Conservation (phyloP, 2,113 vertebrate species). For the Amphilophus citrinellus region DNA sequence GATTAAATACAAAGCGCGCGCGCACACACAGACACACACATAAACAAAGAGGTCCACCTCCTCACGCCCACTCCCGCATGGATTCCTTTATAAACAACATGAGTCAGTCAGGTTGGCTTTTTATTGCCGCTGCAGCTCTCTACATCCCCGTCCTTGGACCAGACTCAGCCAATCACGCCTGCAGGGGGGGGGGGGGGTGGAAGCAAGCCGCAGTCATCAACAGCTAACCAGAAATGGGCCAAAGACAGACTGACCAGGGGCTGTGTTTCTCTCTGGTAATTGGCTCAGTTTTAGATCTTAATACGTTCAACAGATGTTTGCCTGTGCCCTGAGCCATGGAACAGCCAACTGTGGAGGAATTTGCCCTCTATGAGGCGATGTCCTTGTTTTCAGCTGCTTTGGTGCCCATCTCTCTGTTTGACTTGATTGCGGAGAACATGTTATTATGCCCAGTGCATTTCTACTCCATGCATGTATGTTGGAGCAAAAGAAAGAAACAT, state of each 20-base stretch:
- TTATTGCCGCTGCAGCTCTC: slow-evolving; percentile 58
- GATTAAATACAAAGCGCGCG: slow-evolving; percentile 60
- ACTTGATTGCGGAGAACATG: slow-evolving; percentile 27
- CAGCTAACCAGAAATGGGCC: slow-evolving; percentile 59
- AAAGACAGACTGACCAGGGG: slow-evolving; percentile 64
- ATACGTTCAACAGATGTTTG: slow-evolving; percentile 75
- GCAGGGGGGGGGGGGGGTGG: slow-evolving; percentile 48
- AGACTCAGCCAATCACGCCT: slow-evolving; percentile 58
- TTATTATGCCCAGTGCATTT: slow-evolving; percentile 4
- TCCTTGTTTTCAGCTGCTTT: slow-evolving; percentile 57
- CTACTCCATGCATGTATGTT: background rate
- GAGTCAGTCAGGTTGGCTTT: slow-evolving; percentile 74
- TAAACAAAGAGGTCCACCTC: slow-evolving; percentile 79
- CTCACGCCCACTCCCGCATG: slow-evolving; percentile 74
- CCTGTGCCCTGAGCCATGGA: slow-evolving; percentile 59
- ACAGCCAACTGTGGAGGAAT: slow-evolving; percentile 64
- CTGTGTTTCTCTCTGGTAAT: slow-evolving; percentile 67
- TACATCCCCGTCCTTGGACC: slow-evolving; percentile 70
- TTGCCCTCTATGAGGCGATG: slow-evolving; percentile 36
- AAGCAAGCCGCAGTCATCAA: slow-evolving; percentile 56
- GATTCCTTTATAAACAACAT: slow-evolving; percentile 73
- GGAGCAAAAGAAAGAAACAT: background rate
- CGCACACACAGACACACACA: slow-evolving; percentile 46
- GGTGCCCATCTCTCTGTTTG: slow-evolving; percentile 21
- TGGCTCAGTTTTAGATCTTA: slow-evolving; percentile 69